These are phyloP conservation scores for Hyles euphorbiae DNA, from an alignment of 1,140 invertebrate genomes.

Conservation along the genomic window DNA sequence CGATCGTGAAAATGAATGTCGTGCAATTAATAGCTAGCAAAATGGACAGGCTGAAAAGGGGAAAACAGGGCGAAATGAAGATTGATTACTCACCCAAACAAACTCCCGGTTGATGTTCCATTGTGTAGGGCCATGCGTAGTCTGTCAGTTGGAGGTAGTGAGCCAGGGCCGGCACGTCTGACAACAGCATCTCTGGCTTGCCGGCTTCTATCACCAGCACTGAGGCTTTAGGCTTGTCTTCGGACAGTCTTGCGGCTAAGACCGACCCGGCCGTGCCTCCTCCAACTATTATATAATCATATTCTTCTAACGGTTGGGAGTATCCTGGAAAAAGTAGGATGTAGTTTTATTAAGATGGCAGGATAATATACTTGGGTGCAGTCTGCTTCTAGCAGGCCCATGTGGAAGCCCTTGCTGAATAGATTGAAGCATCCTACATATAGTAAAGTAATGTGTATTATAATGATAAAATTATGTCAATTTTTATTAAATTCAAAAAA, in stretches of 20 bases:
- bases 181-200: slow-evolving; percentile 86
- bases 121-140: slow-evolving; percentile 94
- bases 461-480: too few relatives aligned
- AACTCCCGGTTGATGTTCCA: slow-evolving; percentile 78
- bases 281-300: slow-evolving; percentile 90
- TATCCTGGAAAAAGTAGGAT: slow-evolving; percentile 33
- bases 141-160: slow-evolving; percentile 84
- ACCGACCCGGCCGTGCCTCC: slow-evolving; percentile 93
- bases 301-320: slow-evolving; percentile 67
- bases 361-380: too few relatives aligned
- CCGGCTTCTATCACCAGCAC: slow-evolving; percentile 90
- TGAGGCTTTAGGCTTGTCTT: slow-evolving; percentile 82
- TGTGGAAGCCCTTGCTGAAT: too few relatives aligned
- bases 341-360: neutral
- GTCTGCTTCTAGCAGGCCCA: too few relatives aligned
- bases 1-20: too few relatives aligned
- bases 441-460: too few relatives aligned
- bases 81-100: slow-evolving; percentile 42
- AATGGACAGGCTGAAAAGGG: too few relatives aligned
- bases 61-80: too few relatives aligned
- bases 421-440: too few relatives aligned
- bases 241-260: slow-evolving; percentile 89
- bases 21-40: too few relatives aligned
- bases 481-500: too few relatives aligned
- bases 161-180: slow-evolving; percentile 83